Conservation (phyloP, 2,888 invertebrate genomes). For the Macrophya annulata region DNA sequence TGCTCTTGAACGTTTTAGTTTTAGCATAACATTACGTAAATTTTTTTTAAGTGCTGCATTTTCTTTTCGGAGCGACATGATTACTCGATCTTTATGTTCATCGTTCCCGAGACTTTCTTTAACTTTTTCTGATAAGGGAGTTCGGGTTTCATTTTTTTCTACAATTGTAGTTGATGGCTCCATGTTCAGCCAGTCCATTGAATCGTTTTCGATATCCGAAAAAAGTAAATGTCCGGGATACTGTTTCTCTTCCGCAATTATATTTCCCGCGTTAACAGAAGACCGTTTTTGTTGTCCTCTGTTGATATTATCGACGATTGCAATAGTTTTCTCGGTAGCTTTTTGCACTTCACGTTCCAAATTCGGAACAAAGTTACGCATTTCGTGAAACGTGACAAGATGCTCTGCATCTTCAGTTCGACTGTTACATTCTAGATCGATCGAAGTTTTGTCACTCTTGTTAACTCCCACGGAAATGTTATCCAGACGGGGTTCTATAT, state of each 20-base stretch:
- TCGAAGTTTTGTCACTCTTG: not conserved
- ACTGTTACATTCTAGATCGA: not conserved
- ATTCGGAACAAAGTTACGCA: not conserved
- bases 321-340: not conserved
- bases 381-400: no score
- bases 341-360: not conserved
- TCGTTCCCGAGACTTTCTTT: not conserved
- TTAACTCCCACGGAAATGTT: not conserved
- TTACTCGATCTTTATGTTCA: not conserved
- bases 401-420: not conserved
- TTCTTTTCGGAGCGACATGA: not conserved
- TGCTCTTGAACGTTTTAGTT: not conserved
- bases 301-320: no score
- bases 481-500: not conserved
- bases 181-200: not conserved
- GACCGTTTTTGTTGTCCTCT: not conserved
- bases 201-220: slow-evolving; percentile 2
- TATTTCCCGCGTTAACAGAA: not conserved
- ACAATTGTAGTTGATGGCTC: not conserved
- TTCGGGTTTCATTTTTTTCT: not conserved
- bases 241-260: not conserved
- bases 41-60: not conserved
- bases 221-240: not conserved
- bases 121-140: slow-evolving; percentile 1
- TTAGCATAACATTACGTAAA: slow-evolving; percentile 5